Conservation (phyloP, 1,140 invertebrate genomes). For the Myzus persicae region DNA sequence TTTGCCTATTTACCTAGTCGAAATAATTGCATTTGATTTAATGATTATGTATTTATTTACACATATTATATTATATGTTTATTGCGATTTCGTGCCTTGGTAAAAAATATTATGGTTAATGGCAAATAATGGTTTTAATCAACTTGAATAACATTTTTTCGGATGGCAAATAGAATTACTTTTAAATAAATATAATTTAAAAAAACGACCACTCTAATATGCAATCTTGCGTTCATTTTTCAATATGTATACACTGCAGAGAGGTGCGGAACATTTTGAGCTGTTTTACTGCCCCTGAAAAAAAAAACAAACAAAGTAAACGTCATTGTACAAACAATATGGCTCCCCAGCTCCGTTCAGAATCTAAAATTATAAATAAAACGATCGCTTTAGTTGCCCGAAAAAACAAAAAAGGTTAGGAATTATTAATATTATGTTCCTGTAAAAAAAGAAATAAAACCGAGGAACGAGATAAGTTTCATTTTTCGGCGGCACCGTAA, state of each 20-base stretch:
- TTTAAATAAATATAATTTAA: slow-evolving; percentile 22
- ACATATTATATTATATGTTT: background rate
- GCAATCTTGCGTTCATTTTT: slow-evolving; percentile 11
- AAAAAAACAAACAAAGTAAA: slow-evolving; percentile 18
- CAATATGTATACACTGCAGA: background rate
- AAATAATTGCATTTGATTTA: background rate
- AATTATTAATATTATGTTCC: slow-evolving; percentile 11
- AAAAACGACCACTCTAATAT: background rate
- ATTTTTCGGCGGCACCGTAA: background rate
- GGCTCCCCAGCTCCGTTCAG: background rate
- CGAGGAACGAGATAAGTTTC: background rate
- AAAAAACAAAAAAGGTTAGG: background rate
- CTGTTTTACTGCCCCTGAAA: background rate
- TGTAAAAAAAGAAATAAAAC: background rate
- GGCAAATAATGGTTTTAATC: slow-evolving; percentile 5
- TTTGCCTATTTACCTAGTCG: background rate
- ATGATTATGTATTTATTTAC: background rate
- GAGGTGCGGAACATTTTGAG: slow-evolving; percentile 13
- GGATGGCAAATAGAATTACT: background rate
- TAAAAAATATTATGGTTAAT: background rate
- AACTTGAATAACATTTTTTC: background rate
- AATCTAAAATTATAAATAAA: slow-evolving; percentile 21
- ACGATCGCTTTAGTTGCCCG: background rate
- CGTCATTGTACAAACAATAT: slow-evolving; percentile 5
- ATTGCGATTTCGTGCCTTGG: background rate